These are phyloP conservation scores for Melanchra persicariae DNA, from an alignment of 2,888 invertebrate genomes.

Conservation along the genomic window DNA sequence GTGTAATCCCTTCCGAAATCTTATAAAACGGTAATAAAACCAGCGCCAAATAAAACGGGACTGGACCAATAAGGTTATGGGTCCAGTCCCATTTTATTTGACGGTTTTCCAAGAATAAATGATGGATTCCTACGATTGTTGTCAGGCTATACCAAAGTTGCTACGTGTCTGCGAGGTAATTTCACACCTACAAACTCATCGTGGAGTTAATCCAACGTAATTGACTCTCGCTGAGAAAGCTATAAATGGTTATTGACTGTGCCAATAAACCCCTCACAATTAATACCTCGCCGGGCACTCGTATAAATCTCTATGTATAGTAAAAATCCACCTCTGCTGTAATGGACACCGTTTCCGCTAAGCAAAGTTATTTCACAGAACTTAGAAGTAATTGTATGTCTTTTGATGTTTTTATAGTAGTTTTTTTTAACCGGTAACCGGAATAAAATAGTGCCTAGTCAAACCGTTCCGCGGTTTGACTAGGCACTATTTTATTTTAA, in stretches of 20 bases:
- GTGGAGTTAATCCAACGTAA: conserved; percentile 84
- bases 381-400: conserved; percentile 14
- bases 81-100: no score
- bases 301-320: conserved; percentile 66
- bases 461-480: no score
- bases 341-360: conserved; percentile 58
- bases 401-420: conserved; percentile 18
- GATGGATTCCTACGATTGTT: neutral
- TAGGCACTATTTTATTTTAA: neutral
- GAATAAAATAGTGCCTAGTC: no score
- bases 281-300: conserved; percentile 74
- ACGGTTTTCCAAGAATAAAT: neutral
- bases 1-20: neutral
- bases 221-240: conserved; percentile 86
- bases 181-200: conserved; percentile 79
- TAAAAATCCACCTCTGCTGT: conserved; percentile 49
- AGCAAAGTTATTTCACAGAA: conserved; percentile 43
- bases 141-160: conserved; percentile 16
- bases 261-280: conserved; percentile 84
- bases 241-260: conserved; percentile 87
- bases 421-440: no score
- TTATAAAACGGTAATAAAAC: no score
- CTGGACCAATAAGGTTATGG: no score
- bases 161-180: conserved; percentile 33
- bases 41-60: no score